A percentile compares a stretch with the other conserved stretches of the same genome.
Conservation (phyloP, 1,140 invertebrate genomes). For the Nebria ingens region DNA sequence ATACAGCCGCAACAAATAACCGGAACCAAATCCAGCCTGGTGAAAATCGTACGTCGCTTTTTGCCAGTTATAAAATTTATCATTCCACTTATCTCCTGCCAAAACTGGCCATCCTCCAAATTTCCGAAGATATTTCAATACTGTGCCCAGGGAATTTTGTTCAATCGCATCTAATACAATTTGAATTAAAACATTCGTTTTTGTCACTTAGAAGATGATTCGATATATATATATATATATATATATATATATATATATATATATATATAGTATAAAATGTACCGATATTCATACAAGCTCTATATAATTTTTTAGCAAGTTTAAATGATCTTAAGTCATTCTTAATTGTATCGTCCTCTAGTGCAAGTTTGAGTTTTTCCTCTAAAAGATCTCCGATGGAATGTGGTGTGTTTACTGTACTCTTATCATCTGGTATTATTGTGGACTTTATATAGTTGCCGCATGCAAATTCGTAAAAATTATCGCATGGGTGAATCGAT, state of each 20-base stretch:
- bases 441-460: slow-evolving; percentile 55
- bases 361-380: slow-evolving; percentile 12
- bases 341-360: slow-evolving; percentile 11
- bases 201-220: background rate
- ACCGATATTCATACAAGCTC: slow-evolving; percentile 28
- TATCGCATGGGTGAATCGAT: slow-evolving; percentile 68
- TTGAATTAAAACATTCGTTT: slow-evolving; percentile 11
- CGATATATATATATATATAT: no score
- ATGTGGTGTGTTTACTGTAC: slow-evolving; percentile 62
- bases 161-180: slow-evolving; percentile 23
- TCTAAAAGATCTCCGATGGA: slow-evolving; percentile 42
- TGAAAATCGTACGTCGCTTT: slow-evolving; percentile 67
- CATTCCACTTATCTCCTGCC: slow-evolving; percentile 51
- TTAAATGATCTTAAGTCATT: slow-evolving; percentile 15
- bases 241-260: no score
- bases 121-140: slow-evolving; percentile 35
- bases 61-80: slow-evolving; percentile 52
- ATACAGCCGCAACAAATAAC: slow-evolving; percentile 78
- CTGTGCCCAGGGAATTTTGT: slow-evolving; percentile 30
- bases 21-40: slow-evolving; percentile 63
- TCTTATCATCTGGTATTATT: slow-evolving; percentile 62
- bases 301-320: slow-evolving; percentile 16
- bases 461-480: slow-evolving; percentile 76
- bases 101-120: slow-evolving; percentile 49
- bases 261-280: no score